Conservation (phyloP, 2,113 vertebrate genomes). For the Pseudorectes ferrugineus region DNA sequence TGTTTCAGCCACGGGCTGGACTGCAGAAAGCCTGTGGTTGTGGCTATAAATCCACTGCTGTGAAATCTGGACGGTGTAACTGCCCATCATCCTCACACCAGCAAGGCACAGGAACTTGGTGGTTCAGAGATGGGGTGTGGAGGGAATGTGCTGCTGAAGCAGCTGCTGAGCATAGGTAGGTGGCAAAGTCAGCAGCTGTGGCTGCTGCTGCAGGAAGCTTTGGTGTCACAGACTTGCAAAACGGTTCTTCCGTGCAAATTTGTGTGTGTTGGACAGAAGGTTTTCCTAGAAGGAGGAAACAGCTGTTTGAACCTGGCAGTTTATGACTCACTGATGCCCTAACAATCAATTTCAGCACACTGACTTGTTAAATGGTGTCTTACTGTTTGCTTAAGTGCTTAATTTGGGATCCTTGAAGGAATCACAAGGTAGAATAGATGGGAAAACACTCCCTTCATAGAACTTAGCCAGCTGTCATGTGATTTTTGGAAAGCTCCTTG, state of each 20-base stretch:
- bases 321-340: neutral
- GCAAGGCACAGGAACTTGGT: neutral
- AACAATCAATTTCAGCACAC: neutral
- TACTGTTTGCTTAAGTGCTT: neutral
- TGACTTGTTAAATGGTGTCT: neutral
- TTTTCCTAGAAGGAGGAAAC: neutral
- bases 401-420: neutral
- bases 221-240: neutral
- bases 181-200: neutral
- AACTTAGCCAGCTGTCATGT: neutral
- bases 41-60: neutral
- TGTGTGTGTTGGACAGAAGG: neutral
- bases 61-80: neutral
- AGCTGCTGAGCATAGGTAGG: neutral
- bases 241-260: neutral
- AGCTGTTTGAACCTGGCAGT: neutral
- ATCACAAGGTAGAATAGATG: neutral
- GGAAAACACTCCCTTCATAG: neutral
- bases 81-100: neutral
- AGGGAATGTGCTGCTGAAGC: neutral
- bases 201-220: neutral
- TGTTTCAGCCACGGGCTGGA: neutral
- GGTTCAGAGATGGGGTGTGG: neutral
- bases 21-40: neutral
- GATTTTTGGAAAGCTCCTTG: neutral